Percentiles rank a stretch among this genome's conserved stretches.
phyloP scores from a whole-genome alignment of 2,113 vertebrate genomes.

The cattle (Bos taurus) region ARS-UCD2.0 NC_037344.1:16119001-16119500 shows the following conservation, averaged over 20 bases:
- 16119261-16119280: neutral
- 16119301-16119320: no score
- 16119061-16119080: neutral
- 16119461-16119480: no score
- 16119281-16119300: no score
- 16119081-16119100: neutral
- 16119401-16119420: no score
- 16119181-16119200: neutral
- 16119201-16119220: fast-evolving
- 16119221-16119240: neutral
- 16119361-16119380: no score
- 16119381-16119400: no score
- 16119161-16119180: neutral
- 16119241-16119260: neutral
- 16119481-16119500: no score
- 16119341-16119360: no score
- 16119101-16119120: neutral
- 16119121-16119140: neutral
- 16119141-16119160: neutral
- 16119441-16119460: no score
- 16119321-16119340: no score
- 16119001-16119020: neutral
- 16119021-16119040: neutral
- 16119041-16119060: neutral
- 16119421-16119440: no score